Conservation (phyloP, 2,113 vertebrate species). For the Pteropus alecto region DNA sequence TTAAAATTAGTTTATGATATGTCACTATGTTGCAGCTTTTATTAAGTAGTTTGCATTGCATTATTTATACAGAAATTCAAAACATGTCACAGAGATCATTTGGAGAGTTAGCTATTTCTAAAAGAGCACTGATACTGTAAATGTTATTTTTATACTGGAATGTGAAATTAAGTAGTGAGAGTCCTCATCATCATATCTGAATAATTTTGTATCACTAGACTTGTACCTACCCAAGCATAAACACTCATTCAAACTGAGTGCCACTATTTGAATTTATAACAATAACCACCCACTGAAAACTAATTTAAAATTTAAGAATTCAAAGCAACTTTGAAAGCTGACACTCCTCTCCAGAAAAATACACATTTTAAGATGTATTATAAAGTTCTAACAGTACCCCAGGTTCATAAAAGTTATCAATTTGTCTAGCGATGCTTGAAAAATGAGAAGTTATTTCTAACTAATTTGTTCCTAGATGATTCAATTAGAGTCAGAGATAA, state of each 20-base stretch:
- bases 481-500: neutral
- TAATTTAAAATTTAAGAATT: conserved; percentile 15
- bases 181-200: neutral
- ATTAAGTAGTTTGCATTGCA: neutral
- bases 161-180: neutral
- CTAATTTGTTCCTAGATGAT: neutral
- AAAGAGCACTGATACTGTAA: neutral
- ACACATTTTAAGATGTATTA: neutral
- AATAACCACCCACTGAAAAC: neutral
- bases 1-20: conserved; percentile 6
- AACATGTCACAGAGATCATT: neutral
- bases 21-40: neutral
- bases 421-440: neutral
- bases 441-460: conserved; percentile 7
- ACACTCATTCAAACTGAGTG: neutral
- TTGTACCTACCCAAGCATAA: neutral
- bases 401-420: neutral
- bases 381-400: neutral
- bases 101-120: neutral
- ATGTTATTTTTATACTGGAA: neutral
- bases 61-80: conserved; percentile 28
- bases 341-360: neutral
- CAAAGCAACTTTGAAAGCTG: conserved; percentile 3
- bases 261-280: neutral
- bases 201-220: neutral